A percentile compares a stretch with the other conserved stretches of the same genome.
phyloP scores from a whole-genome alignment of 1,140 invertebrate genomes.

The Agrypnia vestita region DNA sequence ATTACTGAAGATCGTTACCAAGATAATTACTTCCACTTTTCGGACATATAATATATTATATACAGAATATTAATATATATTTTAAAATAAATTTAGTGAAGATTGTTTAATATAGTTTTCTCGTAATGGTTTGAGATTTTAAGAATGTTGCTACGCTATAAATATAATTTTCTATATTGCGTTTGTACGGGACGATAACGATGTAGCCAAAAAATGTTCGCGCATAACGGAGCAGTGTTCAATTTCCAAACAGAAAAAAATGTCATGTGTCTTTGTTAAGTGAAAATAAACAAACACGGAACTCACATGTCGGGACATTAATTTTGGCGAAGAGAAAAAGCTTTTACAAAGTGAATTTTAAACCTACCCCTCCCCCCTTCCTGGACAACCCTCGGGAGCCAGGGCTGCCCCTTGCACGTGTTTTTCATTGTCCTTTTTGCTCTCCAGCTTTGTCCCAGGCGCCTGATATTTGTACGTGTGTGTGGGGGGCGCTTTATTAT shows the following conservation, averaged over 20 bases:
- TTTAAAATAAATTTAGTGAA: no score
- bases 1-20: no score
- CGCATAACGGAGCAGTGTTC: no score
- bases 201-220: no score
- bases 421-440: constrained; percentile 34
- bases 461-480: constrained; percentile 31
- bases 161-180: no score
- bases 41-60: no score
- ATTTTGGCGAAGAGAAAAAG: constrained; percentile 3
- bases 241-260: not conserved
- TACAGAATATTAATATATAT: no score
- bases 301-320: constrained; percentile 18
- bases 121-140: no score
- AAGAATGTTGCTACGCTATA: no score
- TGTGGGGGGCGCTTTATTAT: constrained; percentile 44
- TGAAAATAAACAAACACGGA: constrained; percentile 1
- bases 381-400: not conserved
- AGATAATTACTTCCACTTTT: no score
- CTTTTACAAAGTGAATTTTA: constrained; percentile 45
- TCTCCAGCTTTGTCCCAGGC: constrained; percentile 8
- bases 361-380: not conserved
- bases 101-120: no score
- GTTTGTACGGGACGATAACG: no score
- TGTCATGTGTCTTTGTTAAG: constrained; percentile 11
- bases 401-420: constrained; percentile 9